Conservation (phyloP, 2,113 vertebrate species). For the Isichthys henryi region DNA sequence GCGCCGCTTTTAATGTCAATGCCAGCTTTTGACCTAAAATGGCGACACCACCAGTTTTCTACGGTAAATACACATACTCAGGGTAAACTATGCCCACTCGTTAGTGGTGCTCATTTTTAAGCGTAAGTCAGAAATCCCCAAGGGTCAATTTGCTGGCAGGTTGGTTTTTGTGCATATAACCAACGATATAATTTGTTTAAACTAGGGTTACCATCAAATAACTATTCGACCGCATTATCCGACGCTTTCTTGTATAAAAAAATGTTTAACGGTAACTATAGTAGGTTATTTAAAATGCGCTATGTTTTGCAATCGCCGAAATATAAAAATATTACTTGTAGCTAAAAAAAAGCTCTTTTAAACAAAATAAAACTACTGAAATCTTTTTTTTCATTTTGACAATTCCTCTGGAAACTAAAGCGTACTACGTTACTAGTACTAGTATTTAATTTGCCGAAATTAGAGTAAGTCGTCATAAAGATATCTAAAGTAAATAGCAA, state of each 20-base stretch:
- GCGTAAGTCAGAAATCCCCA: background rate
- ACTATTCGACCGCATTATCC: background rate
- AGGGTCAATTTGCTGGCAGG: background rate
- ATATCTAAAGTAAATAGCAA: background rate
- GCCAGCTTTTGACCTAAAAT: conserved; percentile 35
- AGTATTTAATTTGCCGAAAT: background rate
- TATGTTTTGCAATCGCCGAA: background rate
- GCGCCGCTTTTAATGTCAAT: background rate
- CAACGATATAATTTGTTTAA: background rate
- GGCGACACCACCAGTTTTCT: conserved; percentile 46
- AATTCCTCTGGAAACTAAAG: background rate
- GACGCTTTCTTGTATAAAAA: background rate
- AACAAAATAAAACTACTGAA: background rate
- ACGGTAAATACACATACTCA: conserved; percentile 4
- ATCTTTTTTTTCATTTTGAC: background rate
- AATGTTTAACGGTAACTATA: background rate
- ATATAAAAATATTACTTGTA: background rate
- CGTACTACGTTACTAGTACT: background rate
- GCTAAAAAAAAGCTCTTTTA: background rate
- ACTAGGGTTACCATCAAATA: background rate
- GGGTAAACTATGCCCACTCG: background rate
- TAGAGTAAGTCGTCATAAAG: background rate
- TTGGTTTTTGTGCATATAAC: background rate
- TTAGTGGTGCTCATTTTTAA: background rate
- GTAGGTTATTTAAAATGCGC: background rate